Evolutionary conservation across 2,113 vertebrate genomes (phyloP).

Genomic region (Brachirus orientalis): DNA sequence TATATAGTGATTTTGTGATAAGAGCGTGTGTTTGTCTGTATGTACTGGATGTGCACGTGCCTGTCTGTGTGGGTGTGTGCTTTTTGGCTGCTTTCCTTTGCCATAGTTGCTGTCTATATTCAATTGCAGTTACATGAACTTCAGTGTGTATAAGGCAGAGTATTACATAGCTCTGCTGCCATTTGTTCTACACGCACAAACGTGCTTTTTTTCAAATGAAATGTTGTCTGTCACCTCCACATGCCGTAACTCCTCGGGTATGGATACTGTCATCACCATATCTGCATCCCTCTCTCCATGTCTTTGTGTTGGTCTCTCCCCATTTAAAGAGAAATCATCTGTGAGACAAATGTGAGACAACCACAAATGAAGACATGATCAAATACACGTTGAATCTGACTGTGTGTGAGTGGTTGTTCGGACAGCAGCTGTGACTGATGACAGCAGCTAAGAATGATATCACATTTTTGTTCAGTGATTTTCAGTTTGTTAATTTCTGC

Average conservation of each 20-base stretch:
- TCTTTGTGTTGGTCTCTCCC: slow-evolving; percentile 33
- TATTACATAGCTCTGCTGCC: slow-evolving; percentile 25
- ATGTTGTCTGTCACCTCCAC: slow-evolving; percentile 46
- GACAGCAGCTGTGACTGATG: slow-evolving; percentile 15
- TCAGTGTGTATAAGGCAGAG: slow-evolving; percentile 1
- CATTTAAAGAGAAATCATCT: slow-evolving; percentile 30
- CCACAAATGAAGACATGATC: slow-evolving; percentile 24
- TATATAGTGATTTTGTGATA: slow-evolving; percentile 55
- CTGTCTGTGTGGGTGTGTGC: background rate
- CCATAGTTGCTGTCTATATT: slow-evolving; percentile 39
- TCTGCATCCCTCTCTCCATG: slow-evolving; percentile 1
- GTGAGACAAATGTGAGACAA: slow-evolving; percentile 37
- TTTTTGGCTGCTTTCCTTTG: slow-evolving; percentile 24
- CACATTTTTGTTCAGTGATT: background rate
- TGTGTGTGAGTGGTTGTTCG: slow-evolving; percentile 5
- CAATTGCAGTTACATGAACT: slow-evolving; percentile 3
- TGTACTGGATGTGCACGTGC: background rate
- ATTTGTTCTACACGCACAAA: slow-evolving; percentile 22
- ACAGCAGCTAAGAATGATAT: background rate
- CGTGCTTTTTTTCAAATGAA: slow-evolving; percentile 37
- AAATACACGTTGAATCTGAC: slow-evolving; percentile 2
- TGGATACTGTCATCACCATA: slow-evolving; percentile 60
- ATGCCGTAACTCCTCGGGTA: slow-evolving; percentile 53
- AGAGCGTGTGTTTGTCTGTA: slow-evolving; percentile 6
- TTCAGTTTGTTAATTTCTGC: background rate